A percentile compares a stretch with the other conserved stretches of the same genome.
Conservation (phyloP, 2,797 vertebrate genomes). For the Paedocypris micromegethes region DNA sequence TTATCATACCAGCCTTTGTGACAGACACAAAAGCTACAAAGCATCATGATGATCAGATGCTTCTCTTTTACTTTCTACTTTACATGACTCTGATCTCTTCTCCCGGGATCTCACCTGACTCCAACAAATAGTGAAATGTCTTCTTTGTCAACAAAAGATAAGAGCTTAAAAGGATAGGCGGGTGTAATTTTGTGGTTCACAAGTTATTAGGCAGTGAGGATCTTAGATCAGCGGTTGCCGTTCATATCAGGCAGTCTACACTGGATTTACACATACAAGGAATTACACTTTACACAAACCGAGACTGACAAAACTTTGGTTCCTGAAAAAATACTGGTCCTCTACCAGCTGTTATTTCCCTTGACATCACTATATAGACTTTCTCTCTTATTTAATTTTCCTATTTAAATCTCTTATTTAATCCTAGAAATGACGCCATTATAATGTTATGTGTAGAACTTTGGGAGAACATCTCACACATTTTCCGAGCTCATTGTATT, state of each 20-base stretch:
- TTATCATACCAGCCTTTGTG: constrained; percentile 49
- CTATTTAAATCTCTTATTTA: too few relatives aligned
- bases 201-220: constrained; percentile 48
- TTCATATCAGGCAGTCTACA: constrained; percentile 24
- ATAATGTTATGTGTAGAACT: too few relatives aligned
- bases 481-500: too few relatives aligned
- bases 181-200: background rate
- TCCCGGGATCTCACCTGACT: constrained; percentile 5
- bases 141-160: background rate
- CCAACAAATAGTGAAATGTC: constrained; percentile 10
- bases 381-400: too few relatives aligned
- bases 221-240: constrained; percentile 5
- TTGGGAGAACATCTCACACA: too few relatives aligned
- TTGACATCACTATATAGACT: too few relatives aligned
- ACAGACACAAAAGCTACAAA: constrained; percentile 16
- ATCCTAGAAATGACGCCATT: too few relatives aligned
- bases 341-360: constrained; percentile 2
- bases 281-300: constrained; percentile 18
- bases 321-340: constrained; percentile 2
- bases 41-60: constrained; percentile 45
- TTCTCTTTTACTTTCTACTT: background rate
- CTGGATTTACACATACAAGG: constrained; percentile 11
- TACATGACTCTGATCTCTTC: background rate
- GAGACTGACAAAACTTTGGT: constrained; percentile 20
- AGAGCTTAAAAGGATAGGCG: background rate